Percentiles rank a stretch among this genome's conserved stretches.
Evolutionary conservation across 2,888 invertebrate genomes (phyloP).

Genomic region (Lottia gigantea): DNA sequence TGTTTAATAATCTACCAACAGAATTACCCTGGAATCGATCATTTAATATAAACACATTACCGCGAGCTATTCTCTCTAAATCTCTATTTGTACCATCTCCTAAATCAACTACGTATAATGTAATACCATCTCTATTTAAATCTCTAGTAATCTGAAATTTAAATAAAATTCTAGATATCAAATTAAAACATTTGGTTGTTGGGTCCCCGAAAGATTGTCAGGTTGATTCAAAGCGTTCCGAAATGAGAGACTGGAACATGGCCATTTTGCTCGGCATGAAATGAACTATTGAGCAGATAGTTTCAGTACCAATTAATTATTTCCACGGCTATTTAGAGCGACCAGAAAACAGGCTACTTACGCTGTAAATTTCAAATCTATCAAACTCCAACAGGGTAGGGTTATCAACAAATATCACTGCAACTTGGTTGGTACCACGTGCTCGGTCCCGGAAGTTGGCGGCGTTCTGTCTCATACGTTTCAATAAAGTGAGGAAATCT

Average conservation of each 20-base stretch:
- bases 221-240: too few species aligned
- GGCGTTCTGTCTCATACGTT: constrained; percentile 20
- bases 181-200: not conserved
- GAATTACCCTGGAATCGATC: constrained; percentile 10
- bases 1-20: constrained; percentile 13
- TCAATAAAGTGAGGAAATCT: constrained; percentile 26
- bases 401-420: constrained; percentile 51
- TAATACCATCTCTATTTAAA: constrained; percentile 27
- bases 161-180: constrained; percentile 16
- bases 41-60: constrained; percentile 20
- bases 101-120: constrained; percentile 32
- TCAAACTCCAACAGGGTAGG: constrained; percentile 21
- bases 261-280: too few species aligned
- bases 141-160: constrained; percentile 23
- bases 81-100: constrained; percentile 23
- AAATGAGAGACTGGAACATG: too few species aligned
- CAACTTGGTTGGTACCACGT: constrained; percentile 40
- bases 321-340: not conserved
- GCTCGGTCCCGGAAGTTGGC: constrained; percentile 28
- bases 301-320: too few species aligned
- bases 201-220: too few species aligned
- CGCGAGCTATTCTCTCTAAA: constrained; percentile 22
- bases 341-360: not conserved
- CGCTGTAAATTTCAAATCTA: constrained; percentile 18
- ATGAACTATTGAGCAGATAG: too few species aligned